A percentile compares a stretch with the other conserved stretches of the same genome.
Evolutionary conservation across 2,888 invertebrate species (phyloP).

Genomic region (Neoitamus cyanurus): DNA sequence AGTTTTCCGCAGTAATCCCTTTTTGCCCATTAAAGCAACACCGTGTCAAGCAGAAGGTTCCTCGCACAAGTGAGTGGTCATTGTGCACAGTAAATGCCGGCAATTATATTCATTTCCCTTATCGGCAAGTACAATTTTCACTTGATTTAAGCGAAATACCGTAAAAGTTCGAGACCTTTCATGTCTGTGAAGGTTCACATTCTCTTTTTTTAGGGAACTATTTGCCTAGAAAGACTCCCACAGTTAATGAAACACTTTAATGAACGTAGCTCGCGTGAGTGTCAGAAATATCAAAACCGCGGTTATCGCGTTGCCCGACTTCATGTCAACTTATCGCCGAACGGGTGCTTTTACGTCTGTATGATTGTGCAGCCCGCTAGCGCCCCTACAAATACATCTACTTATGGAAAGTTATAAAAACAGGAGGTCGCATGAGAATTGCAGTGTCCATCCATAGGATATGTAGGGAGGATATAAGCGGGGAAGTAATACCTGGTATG

Average conservation of each 20-base stretch:
- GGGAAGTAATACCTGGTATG: neutral
- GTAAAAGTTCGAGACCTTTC: neutral
- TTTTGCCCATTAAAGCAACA: neutral
- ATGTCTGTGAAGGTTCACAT: neutral
- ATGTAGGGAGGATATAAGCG: neutral
- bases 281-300: constrained; percentile 66
- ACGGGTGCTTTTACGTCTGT: constrained; percentile 14
- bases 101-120: constrained; percentile 36
- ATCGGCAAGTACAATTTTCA: constrained; percentile 35
- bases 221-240: neutral
- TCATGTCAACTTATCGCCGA: constrained; percentile 37
- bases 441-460: constrained; percentile 4
- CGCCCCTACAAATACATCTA: neutral
- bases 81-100: constrained; percentile 15
- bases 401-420: neutral
- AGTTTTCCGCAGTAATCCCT: neutral
- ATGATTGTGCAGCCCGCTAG: neutral
- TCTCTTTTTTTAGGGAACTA: neutral
- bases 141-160: constrained; percentile 30
- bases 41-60: neutral
- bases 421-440: neutral
- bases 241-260: constrained; percentile 18
- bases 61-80: neutral
- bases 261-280: constrained; percentile 60
- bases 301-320: constrained; percentile 26